Percentiles rank a stretch among this genome's conserved stretches.
Evolutionary conservation across 1,140 invertebrate genomes (phyloP).

Genomic region (Zaprionus inermis): DNA sequence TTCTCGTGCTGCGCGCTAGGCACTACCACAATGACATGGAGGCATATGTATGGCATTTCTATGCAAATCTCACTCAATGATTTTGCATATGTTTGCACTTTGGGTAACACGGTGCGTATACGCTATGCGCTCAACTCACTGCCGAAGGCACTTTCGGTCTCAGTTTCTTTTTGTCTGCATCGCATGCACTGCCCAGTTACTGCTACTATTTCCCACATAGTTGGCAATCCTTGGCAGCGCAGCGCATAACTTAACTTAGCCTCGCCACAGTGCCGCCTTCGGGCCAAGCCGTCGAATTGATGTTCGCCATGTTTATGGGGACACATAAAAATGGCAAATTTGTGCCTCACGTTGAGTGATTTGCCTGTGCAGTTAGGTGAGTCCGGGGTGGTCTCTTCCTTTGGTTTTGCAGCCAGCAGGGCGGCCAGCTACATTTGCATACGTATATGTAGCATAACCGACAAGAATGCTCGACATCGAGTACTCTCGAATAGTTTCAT

Average conservation of each 20-base stretch:
- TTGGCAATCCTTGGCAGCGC: conserved; percentile 17
- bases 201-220: not conserved
- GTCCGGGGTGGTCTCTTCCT: no score
- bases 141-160: conserved; percentile 22
- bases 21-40: conserved; percentile 15
- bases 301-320: conserved; percentile 47
- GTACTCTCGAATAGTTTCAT: conserved; percentile 41
- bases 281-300: conserved; percentile 5
- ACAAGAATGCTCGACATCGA: conserved; percentile 6
- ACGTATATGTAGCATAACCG: conserved; percentile 53
- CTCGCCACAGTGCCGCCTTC: not conserved
- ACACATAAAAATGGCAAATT: conserved; percentile 67
- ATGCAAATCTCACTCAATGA: conserved; percentile 67
- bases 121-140: conserved; percentile 32
- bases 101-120: conserved; percentile 60
- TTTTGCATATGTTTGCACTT: conserved; percentile 54
- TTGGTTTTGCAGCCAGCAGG: not conserved
- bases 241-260: conserved; percentile 19
- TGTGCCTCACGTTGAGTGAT: conserved; percentile 58
- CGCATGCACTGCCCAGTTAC: conserved; percentile 40
- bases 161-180: conserved; percentile 32
- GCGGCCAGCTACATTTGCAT: conserved; percentile 49
- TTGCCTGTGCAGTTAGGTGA: conserved; percentile 31
- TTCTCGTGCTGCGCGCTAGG: not conserved
- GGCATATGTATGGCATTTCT: conserved; percentile 68